These are phyloP conservation scores for Chauna torquata DNA, from an alignment of 2,113 vertebrate genomes.

Conservation along the genomic window DNA sequence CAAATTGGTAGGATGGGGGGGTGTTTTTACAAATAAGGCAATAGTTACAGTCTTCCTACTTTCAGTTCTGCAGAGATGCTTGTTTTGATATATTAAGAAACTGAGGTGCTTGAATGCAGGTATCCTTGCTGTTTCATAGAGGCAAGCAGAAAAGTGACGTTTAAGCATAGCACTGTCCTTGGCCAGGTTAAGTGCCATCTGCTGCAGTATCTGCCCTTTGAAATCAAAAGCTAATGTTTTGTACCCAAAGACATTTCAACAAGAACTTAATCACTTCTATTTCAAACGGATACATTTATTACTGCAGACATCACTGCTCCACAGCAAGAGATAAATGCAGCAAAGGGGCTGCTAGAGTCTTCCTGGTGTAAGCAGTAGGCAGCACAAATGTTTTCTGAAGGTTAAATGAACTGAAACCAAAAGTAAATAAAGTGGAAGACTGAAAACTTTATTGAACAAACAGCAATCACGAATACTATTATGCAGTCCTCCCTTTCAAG, in stretches of 20 bases:
- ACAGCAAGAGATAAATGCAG: constrained; percentile 53
- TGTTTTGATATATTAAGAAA: background rate
- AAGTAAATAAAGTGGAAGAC: constrained; percentile 65
- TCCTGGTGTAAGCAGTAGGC: background rate
- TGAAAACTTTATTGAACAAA: constrained; percentile 51
- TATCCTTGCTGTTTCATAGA: background rate
- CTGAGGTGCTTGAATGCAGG: background rate
- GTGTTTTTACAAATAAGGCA: background rate
- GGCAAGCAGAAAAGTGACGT: background rate
- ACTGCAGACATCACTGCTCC: constrained; percentile 33
- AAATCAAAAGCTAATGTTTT: constrained; percentile 62
- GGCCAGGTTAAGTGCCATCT: constrained; percentile 38
- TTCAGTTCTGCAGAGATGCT: background rate
- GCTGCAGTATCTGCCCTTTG: constrained; percentile 31
- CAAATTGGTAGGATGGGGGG: background rate
- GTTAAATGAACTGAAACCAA: constrained; percentile 63
- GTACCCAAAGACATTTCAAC: constrained; percentile 49
- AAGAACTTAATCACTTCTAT: constrained; percentile 51
- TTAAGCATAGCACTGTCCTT: constrained; percentile 41
- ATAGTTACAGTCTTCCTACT: background rate
- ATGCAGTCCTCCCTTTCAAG: background rate
- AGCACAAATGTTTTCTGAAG: constrained; percentile 59
- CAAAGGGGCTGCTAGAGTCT: background rate
- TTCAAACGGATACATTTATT: constrained; percentile 63
- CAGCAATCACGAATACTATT: background rate